Conservation (phyloP, 1,140 invertebrate species). For the Drosophila fuyamai region DNA sequence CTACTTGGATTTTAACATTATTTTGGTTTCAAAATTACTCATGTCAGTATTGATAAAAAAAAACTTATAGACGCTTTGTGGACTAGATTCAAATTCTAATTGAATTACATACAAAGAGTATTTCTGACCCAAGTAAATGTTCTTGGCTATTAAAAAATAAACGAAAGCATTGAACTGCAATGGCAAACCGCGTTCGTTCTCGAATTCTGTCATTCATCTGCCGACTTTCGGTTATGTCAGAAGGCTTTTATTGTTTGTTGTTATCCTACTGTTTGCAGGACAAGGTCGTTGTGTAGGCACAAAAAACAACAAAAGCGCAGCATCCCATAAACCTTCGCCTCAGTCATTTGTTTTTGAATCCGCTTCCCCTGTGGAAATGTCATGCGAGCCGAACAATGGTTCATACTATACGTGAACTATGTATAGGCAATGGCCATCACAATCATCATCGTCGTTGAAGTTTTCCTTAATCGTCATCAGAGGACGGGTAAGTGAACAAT, state of each 20-base stretch:
- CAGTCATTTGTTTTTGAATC: constrained; percentile 46
- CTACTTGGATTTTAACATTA: too few species aligned
- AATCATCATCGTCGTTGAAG: constrained; percentile 32
- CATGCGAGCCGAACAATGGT: constrained; percentile 60
- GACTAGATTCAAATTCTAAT: too few species aligned
- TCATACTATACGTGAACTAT: constrained; percentile 24
- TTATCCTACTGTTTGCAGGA: constrained; percentile 41
- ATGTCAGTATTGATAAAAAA: too few species aligned
- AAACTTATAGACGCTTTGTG: too few species aligned
- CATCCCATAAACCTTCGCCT: constrained; percentile 35
- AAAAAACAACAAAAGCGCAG: constrained; percentile 75
- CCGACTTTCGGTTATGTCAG: constrained; percentile 14
- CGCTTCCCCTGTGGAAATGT: constrained; percentile 53
- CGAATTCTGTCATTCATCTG: background rate
- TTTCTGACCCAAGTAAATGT: too few species aligned
- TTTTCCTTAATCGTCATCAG: constrained; percentile 31
- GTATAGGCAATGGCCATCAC: constrained; percentile 12
- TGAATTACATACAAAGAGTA: too few species aligned
- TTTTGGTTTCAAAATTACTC: too few species aligned
- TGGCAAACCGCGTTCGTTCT: background rate
- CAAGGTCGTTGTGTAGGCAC: constrained; percentile 32
- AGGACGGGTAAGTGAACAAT: constrained; percentile 70
- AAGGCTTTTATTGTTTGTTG: constrained; percentile 36
- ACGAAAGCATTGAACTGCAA: constrained; percentile 1
- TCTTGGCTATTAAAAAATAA: too few species aligned